phyloP scores from a whole-genome alignment of 2,113 vertebrate species.

The Neoarius graeffei region DNA sequence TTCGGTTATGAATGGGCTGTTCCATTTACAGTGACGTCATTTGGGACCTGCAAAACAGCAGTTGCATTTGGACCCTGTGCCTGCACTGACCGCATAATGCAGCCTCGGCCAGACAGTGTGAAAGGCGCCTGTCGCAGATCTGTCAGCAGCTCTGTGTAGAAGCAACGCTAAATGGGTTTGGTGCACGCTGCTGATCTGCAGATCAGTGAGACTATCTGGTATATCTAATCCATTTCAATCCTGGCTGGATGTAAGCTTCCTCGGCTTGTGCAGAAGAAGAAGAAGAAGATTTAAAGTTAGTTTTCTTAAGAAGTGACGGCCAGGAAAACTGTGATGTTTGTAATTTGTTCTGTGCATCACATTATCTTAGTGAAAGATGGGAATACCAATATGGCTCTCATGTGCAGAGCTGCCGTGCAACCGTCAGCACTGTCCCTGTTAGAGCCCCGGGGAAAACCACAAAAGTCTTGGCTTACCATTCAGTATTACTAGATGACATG shows the following conservation, averaged over 20 bases:
- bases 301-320: conserved; percentile 55
- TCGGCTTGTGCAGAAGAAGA: background rate
- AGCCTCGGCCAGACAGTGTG: conserved; percentile 65
- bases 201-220: conserved; percentile 42
- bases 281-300: background rate
- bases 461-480: conserved; percentile 57
- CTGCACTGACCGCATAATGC: conserved; percentile 57
- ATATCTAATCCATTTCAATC: conserved; percentile 29
- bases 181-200: conserved; percentile 46
- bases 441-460: conserved; percentile 37
- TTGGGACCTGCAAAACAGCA: conserved; percentile 66
- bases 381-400: conserved; percentile 51
- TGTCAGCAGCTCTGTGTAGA: conserved; percentile 26
- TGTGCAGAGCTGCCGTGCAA: conserved; percentile 10
- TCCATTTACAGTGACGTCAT: conserved; percentile 60
- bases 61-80: conserved; percentile 67
- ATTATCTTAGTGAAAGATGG: conserved; percentile 59
- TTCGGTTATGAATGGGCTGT: conserved; percentile 61
- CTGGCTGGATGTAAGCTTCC: conserved; percentile 13
- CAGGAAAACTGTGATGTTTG: conserved; percentile 57
- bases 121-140: conserved; percentile 59
- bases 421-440: conserved; percentile 30
- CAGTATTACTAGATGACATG: conserved; percentile 64
- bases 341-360: conserved; percentile 49
- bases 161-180: conserved; percentile 32